Evolutionary conservation across 2,888 invertebrate species (phyloP), one percentile per base, ranked within the genome.

Genomic region (Isoperla grammatica): DNA sequence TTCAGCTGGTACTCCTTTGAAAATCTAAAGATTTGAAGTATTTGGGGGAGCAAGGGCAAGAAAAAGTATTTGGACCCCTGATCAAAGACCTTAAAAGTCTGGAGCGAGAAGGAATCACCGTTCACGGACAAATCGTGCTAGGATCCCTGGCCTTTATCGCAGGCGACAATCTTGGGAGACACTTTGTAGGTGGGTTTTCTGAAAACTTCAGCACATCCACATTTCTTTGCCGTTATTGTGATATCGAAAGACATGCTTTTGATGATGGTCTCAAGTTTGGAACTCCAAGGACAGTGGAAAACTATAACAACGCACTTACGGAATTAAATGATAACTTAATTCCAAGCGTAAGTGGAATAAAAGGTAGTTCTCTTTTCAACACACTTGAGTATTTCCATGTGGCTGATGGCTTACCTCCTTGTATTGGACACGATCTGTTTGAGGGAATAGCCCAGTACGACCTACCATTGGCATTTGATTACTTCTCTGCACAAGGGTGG

Each of bases 391-490:
- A 12, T 17, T 55, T 13, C 39, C 55, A 55, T 55, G 55, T 55
- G 2, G 17, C 11, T 13, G 15, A 56, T 56, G 19, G 37, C 8
- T 29, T 57, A 13, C 57, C 57, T 5, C 57, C 57, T 29, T 57
- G 57, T n/a, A 29, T 57, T 20, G 57, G 48, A 11, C 57, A 57
- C 20, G 57, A 57, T 55, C 6, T 57, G 23, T 57, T 56, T 57
- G 57, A 57, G 29, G 55, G 54, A 3, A 29, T 57, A 8, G 53
- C 23, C 5, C 48, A 57, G 12, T 53, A 56, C 13, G 57, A 57
- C 43, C 11, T 57, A 1, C 43, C 57, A 17, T 11, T 48, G 11
- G 35, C 35, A 9, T 4, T 57, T n/a, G 1, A 1, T 12, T 19
- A n/a, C 20, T 35, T 57, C 13, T 13, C 3, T 19, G 6, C 22